Conservation (phyloP, 2,888 invertebrate genomes). For the Carterocephalus palaemon region DNA sequence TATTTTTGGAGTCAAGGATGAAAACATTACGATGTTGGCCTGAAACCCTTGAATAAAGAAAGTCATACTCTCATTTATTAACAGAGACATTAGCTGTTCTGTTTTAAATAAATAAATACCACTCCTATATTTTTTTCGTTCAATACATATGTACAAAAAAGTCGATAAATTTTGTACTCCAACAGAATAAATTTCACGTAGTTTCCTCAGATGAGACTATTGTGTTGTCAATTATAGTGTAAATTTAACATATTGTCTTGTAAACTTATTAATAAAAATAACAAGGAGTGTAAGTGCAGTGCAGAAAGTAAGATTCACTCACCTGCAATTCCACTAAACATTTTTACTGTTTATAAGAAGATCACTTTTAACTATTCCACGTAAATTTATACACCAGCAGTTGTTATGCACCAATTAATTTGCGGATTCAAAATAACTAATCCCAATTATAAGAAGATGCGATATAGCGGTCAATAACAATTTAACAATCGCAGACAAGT, state of each 20-base stretch:
- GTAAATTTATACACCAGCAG: constrained; percentile 24
- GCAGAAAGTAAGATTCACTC: constrained; percentile 25
- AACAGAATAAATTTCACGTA: too few species aligned
- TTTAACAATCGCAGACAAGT: constrained; percentile 19
- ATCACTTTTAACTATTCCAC: constrained; percentile 25
- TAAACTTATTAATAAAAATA: too few species aligned
- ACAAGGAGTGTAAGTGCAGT: too few species aligned
- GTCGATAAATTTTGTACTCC: too few species aligned
- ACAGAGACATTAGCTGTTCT: not conserved
- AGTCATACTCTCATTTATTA: not conserved
- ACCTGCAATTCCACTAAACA: constrained; percentile 77
- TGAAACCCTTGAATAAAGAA: not conserved
- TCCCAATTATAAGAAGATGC: constrained; percentile 2
- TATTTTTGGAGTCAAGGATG: not conserved
- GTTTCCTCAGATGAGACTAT: too few species aligned
- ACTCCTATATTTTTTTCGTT: not conserved
- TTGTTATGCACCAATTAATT: constrained; percentile 34
- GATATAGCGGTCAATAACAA: too few species aligned
- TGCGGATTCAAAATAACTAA: constrained; percentile 30
- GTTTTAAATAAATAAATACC: not conserved
- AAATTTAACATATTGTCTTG: too few species aligned
- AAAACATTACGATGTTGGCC: not conserved
- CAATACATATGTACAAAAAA: too few species aligned
- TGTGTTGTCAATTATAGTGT: too few species aligned
- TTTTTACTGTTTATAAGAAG: constrained; percentile 41